Evolutionary conservation across 2,888 invertebrate species (phyloP), one percentile per base, ranked within the genome.

Genomic region (Scotopteryx bipunctaria): DNA sequence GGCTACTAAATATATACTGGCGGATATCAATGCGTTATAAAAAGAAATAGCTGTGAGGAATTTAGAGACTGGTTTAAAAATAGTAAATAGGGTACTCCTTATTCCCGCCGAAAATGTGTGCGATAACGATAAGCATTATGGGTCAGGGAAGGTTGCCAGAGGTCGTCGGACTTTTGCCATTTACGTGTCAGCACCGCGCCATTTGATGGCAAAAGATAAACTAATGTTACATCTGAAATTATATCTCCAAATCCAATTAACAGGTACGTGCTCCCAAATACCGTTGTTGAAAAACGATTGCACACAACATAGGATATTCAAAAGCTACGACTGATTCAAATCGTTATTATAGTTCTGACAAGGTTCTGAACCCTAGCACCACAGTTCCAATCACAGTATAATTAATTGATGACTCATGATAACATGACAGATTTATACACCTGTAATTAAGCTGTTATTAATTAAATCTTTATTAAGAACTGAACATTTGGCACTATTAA

Each of bases 111-210:
- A 36, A 47, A 32, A 32, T 32, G 46, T 51, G 31, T 32, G 42
- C 53, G 38, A 47, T 53, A 53, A 38, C 53, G 43, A 40, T 54
- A 54, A 48, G 40, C 40, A n/a, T 54, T 54, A 48, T 49, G 45
- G 54, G 40, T 36, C 31, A 35, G 35, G 41, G 32, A 42, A 44
- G 44, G 47, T 37, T 45, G 48, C 25, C 49, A 27, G 49, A 38
- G 50, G 50, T 49, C 55, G 49, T 38, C 45, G 45, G 45, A 25
- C 41, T 31, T 9, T 37, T 33, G 45, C 49, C 48, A 42, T 55
- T 45, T 32, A 40, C 40, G 38, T 31, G 45, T 29, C 44, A 44
- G 36, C 37, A 44, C 36, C 35, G 13, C 41, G 29, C 17, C 27
- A 46, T 38, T 35, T 43, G 42, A 50, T 49, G 42, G 33, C 29